A percentile compares a stretch with the other conserved stretches of the same genome.
These are phyloP conservation scores for Hemaris fuciformis DNA, from an alignment of 2,888 invertebrate species.

Conservation along the genomic window DNA sequence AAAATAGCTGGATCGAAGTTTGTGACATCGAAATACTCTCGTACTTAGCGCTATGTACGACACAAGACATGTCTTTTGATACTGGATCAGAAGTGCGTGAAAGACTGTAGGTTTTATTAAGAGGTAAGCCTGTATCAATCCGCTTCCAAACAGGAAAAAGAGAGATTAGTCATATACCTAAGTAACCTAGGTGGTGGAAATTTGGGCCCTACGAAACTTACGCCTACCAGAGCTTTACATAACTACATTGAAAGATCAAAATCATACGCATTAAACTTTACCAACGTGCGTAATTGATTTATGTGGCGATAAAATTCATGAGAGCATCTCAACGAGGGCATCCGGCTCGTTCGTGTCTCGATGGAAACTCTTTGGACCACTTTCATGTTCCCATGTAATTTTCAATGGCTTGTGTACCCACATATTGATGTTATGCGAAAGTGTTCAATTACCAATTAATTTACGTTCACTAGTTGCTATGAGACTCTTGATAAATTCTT, in stretches of 20 bases:
- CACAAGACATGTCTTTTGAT: too few species aligned
- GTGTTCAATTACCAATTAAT: neutral
- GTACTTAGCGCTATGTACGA: too few species aligned
- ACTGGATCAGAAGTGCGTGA: too few species aligned
- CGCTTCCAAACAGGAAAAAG: too few species aligned
- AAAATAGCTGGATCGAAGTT: too few species aligned
- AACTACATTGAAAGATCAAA: neutral
- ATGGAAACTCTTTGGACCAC: neutral
- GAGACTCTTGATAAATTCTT: neutral
- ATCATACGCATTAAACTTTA: neutral
- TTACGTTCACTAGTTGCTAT: neutral
- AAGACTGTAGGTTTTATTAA: too few species aligned
- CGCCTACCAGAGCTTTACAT: too few species aligned
- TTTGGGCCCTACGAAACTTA: too few species aligned
- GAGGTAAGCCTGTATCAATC: too few species aligned
- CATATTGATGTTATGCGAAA: constrained; percentile 1
- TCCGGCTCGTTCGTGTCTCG: neutral
- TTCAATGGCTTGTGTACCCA: neutral
- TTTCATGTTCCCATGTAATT: constrained; percentile 1
- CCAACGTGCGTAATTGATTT: neutral
- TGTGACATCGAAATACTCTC: too few species aligned
- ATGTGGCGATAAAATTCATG: neutral
- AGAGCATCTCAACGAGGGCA: neutral
- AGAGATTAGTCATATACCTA: too few species aligned
- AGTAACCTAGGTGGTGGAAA: too few species aligned